Base-by-base conservation (phyloP, 1,140 invertebrate species). In the Phthorimaea operculella region DNA sequence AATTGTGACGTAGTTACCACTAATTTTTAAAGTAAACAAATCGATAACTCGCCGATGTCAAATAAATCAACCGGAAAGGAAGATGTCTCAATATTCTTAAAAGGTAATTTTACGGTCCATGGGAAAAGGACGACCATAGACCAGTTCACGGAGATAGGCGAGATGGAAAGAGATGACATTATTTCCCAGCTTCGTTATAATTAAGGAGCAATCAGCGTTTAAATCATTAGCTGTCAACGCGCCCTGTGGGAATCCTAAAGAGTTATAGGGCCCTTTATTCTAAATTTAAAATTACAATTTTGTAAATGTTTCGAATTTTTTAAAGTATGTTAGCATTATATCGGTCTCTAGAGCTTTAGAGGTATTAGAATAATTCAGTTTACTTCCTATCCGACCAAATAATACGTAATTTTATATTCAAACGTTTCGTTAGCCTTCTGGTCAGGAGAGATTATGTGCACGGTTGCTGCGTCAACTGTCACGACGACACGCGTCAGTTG, bases 231-330 rank as follows among this genome's bases (percentile, higher is more conserved):
- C 72, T 79, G 80, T 83, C 80, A 65, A 70, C 78, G 77, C 78
- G 67, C 79, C 78, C 80, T 78, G 78, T 81, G 80, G 80, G 80
- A 82, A 80, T 72, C 75, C 71, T 64, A 55, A 70, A 80, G 80
- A 83, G 72, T 82, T 83, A 83, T 83, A 72, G 68, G 71, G 66
- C 63, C 71, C 77, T 80, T 80, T 80, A 80, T 83, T 83, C 80
- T 83, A 83, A 81, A 80, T 82, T 83, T 83, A 79, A 79, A 82
- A 80, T 80, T 82, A 82, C 74, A 76, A 77, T 81, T 78, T 78
- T 72, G 74, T 79, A 70, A 76, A 73, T 65, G 72, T 66, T 75
- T 67, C 64, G 73, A 79, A 82, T 82, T 71, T 72, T 76, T 81
- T 74, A 69, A 74, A 63, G 58, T 55, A 50, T 34, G 50, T 52